Base-by-base conservation (phyloP, 1,140 invertebrate species). In the Drosophila parabipectinata region DNA sequence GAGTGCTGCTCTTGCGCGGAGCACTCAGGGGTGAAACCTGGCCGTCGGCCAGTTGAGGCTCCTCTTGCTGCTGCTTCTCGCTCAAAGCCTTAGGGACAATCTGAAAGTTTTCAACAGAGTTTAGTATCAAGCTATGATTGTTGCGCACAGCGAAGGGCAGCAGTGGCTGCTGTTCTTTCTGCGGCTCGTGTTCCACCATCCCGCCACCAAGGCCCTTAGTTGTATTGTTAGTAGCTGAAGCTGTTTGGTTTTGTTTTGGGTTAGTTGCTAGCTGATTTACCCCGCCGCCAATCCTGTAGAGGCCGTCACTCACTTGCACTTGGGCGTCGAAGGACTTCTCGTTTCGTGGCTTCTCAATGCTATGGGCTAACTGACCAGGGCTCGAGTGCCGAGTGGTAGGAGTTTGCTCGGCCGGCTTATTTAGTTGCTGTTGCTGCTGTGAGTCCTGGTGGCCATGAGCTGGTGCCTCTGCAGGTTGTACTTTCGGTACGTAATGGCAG, bases 101-200 rank as follows among this genome's bases (percentile, higher is more conserved):
- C 91, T 92, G 91, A 92, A 92, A 92, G 82, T 92, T 92, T 92
- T 92, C 91, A 87, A 92, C 91, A 77, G 91, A 92, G 73, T 91
- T 91, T 79, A 92, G 37, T 80, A 92, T 92, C 59, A 81, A 63
- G 55, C 90, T 91, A 39, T 83, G 69, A 78, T 91, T 90, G 61
- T 84, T 83, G 53, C 62, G 73, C 30, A 54, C 62, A 28, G 72
- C 73, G 41, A 69, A 82, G 26, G 74, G 52, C 47, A 68, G 41
- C 18, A 60, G 54, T 41, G 59, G 74, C 21, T 53, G 53, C 48
- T 58, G 57, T 44, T 34, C 41, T 44, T 15, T 14, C 41, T 47
- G 15, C n/a, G 15, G 18, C 44, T 47, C 37, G 32, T 57, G 48
- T 26, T 81, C 61, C 41, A 39, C 39, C 10, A 48, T 48, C 51